These are phyloP conservation scores for Paradisaea rubra DNA, from an alignment of 2,113 vertebrate genomes.

Conservation along the genomic window DNA sequence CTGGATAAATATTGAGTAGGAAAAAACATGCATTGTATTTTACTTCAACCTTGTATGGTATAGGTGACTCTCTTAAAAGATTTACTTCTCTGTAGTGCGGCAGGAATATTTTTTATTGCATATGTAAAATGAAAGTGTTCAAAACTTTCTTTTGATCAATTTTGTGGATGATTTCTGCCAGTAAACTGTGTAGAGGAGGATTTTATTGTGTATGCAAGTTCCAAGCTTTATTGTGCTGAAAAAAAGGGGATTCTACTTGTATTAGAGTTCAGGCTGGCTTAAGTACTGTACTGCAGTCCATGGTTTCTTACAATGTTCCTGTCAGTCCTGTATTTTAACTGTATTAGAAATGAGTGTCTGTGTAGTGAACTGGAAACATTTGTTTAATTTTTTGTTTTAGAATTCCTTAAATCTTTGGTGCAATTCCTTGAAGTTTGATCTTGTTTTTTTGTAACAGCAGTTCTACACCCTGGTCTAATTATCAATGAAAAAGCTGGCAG, in stretches of 20 bases:
- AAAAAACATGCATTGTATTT: neutral
- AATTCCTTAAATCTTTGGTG: neutral
- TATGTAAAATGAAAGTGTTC: neutral
- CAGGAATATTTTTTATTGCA: neutral
- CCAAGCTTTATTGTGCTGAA: neutral
- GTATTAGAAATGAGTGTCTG: neutral
- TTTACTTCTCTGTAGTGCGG: neutral
- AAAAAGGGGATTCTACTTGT: neutral
- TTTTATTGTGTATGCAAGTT: neutral
- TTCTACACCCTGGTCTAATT: neutral
- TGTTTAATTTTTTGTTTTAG: neutral
- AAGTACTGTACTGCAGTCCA: neutral
- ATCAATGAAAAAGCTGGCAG: neutral
- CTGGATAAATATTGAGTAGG: neutral
- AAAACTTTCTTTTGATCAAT: neutral
- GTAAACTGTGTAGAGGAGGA: neutral
- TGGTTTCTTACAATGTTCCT: neutral
- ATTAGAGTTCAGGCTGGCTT: neutral
- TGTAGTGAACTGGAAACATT: neutral
- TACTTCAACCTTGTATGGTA: rapidly evolving
- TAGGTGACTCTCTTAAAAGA: neutral
- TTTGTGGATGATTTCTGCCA: neutral
- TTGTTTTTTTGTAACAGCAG: neutral
- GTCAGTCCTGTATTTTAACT: neutral
- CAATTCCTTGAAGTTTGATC: neutral